Evolutionary conservation across 2,888 invertebrate species (phyloP), one percentile per base, ranked within the genome.

Genomic region (Ichneumoninae sp.): DNA sequence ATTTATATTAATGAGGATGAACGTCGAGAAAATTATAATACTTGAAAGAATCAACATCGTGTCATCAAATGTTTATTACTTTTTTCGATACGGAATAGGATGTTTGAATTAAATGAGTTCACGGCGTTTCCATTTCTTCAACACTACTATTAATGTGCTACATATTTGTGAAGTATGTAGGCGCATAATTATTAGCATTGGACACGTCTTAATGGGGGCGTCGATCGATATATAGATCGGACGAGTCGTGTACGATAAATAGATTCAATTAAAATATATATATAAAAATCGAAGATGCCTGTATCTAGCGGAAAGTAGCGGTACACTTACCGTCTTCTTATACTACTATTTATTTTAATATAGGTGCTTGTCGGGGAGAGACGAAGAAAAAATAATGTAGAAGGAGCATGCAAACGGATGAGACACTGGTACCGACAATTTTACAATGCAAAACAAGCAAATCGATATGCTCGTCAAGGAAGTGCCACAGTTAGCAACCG

Each of bases 401-500:
- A 8, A 30, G 33, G 30, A 19, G n/a, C n/a, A 22, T 19, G 50
- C 33, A 33, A 65, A 36, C 22, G 40, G 62, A 76, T 62, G 26
- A 79, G 60, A 70, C 62, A 62, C 60, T 22, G 33, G 47, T 60
- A 47, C 5, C 50, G 26, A 60, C 22, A 57, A 57, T 68, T 44
- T 77, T 50, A 62, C 52, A 50, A 71, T 47, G 68, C 22, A 79
- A 74, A 50, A 72, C 47, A 66, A 82, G 69, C 44, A 77, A 84
- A 80, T 69, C 68, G 72, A 80, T 40, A 65, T 30, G 44, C 54
- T 50, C 68, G 50, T 54, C 80, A 62, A 83, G 80, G 80, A 83
- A 83, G 76, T 62, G 52, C 71, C 57, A 80, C 80, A 77, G 80
- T 79, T 83, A 83, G 66, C 68, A 50, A 62, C 60, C 60, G 72